Conservation (phyloP, 2,888 invertebrate genomes). For the Drosophila fungiperda region DNA sequence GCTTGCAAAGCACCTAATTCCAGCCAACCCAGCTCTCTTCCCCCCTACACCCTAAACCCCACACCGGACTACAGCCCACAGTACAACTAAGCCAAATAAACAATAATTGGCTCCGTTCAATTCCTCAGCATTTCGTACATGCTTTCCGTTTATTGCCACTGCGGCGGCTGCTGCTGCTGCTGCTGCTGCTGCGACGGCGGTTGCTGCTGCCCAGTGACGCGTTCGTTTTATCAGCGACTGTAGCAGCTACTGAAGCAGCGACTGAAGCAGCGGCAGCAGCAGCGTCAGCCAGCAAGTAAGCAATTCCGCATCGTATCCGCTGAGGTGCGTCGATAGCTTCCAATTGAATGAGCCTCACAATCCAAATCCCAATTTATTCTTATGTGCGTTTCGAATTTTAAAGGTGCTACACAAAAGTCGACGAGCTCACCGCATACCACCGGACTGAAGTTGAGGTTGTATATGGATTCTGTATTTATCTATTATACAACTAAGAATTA, state of each 20-base stretch:
- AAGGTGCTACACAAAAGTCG: constrained; percentile 19
- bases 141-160: constrained; percentile 59
- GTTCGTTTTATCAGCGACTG: constrained; percentile 8
- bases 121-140: constrained; percentile 56
- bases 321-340: constrained; percentile 54
- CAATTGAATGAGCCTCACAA: constrained; percentile 65
- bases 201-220: constrained; percentile 37
- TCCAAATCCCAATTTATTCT: constrained; percentile 52
- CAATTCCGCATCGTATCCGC: constrained; percentile 24
- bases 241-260: background rate
- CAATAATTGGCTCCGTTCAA: constrained; percentile 68
- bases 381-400: constrained; percentile 42
- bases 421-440: background rate
- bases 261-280: background rate
- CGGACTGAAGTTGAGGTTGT: background rate
- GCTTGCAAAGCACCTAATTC: constrained; percentile 59
- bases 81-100: constrained; percentile 64
- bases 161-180: background rate
- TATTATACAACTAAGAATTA: background rate
- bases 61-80: background rate
- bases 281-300: background rate
- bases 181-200: background rate
- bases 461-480: background rate
- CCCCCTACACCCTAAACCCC: too few relatives aligned
- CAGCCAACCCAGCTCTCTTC: background rate